Percentiles rank a stretch among this genome's conserved stretches.
Conservation (phyloP, 2,888 invertebrate genomes). For the Salticus scenicus region DNA sequence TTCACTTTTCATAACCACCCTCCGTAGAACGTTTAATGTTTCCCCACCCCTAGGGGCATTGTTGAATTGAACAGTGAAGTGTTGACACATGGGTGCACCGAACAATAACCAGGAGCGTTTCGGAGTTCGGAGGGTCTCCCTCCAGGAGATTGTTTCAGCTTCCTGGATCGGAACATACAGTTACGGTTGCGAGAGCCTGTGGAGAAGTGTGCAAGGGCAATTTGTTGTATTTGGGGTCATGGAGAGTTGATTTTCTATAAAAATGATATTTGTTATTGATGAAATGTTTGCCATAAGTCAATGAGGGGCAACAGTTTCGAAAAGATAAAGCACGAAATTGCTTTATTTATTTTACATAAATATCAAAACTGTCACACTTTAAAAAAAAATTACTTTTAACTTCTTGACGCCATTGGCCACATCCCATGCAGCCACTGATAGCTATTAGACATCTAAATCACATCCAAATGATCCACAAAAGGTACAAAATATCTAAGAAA, state of each 20-base stretch:
- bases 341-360: too few species aligned
- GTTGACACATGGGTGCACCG: slow-evolving; percentile 88
- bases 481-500: too few species aligned
- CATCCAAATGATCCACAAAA: too few species aligned
- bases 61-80: slow-evolving; percentile 99
- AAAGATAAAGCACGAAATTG: too few species aligned
- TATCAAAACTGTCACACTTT: too few species aligned
- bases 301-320: too few species aligned
- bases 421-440: too few species aligned
- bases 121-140: neutral
- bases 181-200: too few species aligned
- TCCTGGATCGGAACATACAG: neutral
- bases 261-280: neutral
- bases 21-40: slow-evolving; percentile 21
- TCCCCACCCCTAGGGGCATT: slow-evolving; percentile 74
- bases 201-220: neutral
- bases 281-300: neutral
- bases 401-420: too few species aligned
- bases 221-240: neutral
- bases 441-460: too few species aligned
- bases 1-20: neutral
- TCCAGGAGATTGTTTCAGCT: slow-evolving; percentile 49
- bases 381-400: too few species aligned
- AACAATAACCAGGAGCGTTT: slow-evolving; percentile 2
- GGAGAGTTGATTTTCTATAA: neutral